Evolutionary conservation across 1,140 invertebrate genomes (phyloP).

Genomic region (Alviniconcha marisindica): DNA sequence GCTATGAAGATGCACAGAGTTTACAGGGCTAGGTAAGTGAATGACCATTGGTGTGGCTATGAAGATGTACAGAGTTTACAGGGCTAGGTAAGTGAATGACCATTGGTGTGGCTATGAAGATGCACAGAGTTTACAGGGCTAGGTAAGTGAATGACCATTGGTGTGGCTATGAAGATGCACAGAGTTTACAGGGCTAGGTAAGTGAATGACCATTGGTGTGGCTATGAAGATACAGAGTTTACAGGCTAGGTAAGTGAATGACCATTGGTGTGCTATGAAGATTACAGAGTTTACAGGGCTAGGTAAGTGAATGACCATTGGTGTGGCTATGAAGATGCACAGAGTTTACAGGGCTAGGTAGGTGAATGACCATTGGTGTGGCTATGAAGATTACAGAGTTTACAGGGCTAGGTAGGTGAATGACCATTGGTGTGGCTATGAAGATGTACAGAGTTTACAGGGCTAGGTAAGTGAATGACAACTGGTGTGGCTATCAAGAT

Average conservation of each 20-base stretch:
- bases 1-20: slow-evolving; percentile 88
- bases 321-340: slow-evolving; percentile 90
- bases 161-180: too few species aligned
- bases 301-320: slow-evolving; percentile 87
- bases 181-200: too few species aligned
- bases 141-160: too few species aligned
- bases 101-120: slow-evolving; percentile 95
- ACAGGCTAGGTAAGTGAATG: slow-evolving; percentile 81
- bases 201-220: slow-evolving; percentile 91
- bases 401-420: slow-evolving; percentile 83
- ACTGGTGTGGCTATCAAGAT: too few species aligned
- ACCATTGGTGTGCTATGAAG: slow-evolving; percentile 94
- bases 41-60: slow-evolving; percentile 92
- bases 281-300: slow-evolving; percentile 84
- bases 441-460: slow-evolving; percentile 85
- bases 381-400: too few species aligned
- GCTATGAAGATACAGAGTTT: slow-evolving; percentile 89
- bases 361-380: too few species aligned
- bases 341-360: slow-evolving; percentile 85
- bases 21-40: slow-evolving; percentile 83
- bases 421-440: slow-evolving; percentile 93
- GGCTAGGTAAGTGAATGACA: too few species aligned
- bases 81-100: slow-evolving; percentile 83
- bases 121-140: slow-evolving; percentile 82
- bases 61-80: slow-evolving; percentile 86